Base-by-base conservation (phyloP, 2,113 vertebrate species). In the Takifugu bimaculatus region DNA sequence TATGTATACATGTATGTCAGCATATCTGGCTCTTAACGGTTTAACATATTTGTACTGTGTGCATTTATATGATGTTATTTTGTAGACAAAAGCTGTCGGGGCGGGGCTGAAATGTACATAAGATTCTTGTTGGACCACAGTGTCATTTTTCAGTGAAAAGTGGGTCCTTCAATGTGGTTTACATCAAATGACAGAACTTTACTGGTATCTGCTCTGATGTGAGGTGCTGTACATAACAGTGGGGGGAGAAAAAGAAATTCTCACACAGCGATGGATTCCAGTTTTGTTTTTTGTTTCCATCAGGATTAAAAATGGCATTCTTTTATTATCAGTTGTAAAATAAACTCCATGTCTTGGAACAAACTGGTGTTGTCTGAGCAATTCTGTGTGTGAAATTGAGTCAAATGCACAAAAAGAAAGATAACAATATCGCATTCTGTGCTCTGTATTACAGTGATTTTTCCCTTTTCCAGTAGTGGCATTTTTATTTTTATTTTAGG, bases 51-150 rank as follows among this genome's bases (percentile, higher is more conserved):
- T 96, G 93, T 98, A 97, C 92, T 93, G 93, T 96, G 93, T 95
- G 95, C 93, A 97, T 97, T 96, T 96, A 97, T 98, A 96, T 95
- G 95, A 95, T 95, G 94, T 96, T 95, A 94, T 97, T 98, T 98
- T 97, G 94, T 98, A 97, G 94, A 94, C 84, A 83, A 83, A 83
- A 85, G 79, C 78, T 63, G 63, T 80, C 73, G 13, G 75, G 13
- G 45, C 13, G 45, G 45, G 45, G 13, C 15, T 14, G 15, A 93
- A 54, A 57, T 81, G 74, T 86, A 73, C 50, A 72, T 78, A 80
- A 74, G 55, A 80, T 93, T 95, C 94, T 91, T 95, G 93, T 94
- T 90, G 92, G 95, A 93, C 92, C 93, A 92, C 91, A 81, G 90
- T 81, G 84, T 87, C 69, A 74, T 86, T 86, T 82, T 84, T 88